Evolutionary conservation across 1,140 invertebrate species (phyloP), one percentile per base, ranked within the genome.

Genomic region (Lasioglossum baleicum): DNA sequence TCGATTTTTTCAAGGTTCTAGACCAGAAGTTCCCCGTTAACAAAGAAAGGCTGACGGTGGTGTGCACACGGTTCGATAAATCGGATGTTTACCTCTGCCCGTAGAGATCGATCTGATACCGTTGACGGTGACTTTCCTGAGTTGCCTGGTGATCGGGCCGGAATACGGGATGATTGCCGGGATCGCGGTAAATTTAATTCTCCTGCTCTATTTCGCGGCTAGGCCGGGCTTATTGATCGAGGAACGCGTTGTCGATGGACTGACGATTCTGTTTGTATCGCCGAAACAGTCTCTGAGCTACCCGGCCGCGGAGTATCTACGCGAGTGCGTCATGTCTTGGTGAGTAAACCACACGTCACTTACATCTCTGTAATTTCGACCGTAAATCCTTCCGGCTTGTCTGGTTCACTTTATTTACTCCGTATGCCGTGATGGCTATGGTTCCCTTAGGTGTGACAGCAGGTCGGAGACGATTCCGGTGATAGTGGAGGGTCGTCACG

Each of bases 151-250:
- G 35, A 87, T 95, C 31, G 95, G 95, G 78, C 89, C 96, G n/a
- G 95, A 97, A 91, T 96, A 95, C 90, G 96, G 96, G 20, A 96
- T 97, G 88, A 87, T 96, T 5, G 93, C 95, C 78, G 96, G 96
- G 7, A 95, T 96, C 71, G 93, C 89, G 7, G 90, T 95, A 22
- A 96, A 96, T 88, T 84, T 97, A 20, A 80, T 95, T 4, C 94
- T 96, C 76, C 89, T 97, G 58, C 90, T 97, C 35, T 96, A 96
- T 88, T 93, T 94, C 48, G 93, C 94, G 69, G 95, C 96, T 0
- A 92, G 95, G 82, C 96, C 96, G 2, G 92, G 92, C 26, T 88
- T 96, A 31, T 65, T 88, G 51, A 91, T 94, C 40, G 91, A 93
- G 60, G 94, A 94, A 87, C 88, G 92, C 22, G 87, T 73, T 31